Evolutionary conservation across 2,888 invertebrate species (phyloP), one percentile per base, ranked within the genome.

Genomic region (Magallana nippona): DNA sequence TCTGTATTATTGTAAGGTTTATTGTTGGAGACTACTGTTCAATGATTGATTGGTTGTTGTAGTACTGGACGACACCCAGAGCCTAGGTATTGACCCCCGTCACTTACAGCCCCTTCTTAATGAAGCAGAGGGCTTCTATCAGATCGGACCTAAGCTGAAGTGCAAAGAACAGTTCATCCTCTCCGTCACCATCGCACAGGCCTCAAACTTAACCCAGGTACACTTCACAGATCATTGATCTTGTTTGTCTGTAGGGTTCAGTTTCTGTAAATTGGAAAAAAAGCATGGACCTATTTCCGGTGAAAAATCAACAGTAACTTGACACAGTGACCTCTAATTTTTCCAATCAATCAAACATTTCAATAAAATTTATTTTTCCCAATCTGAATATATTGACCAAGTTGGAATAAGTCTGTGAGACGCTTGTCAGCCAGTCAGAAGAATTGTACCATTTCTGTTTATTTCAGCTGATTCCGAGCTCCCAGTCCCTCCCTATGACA

Each of bases 151-250:
- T 11, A 87, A 88, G 8, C 90, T 92, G 58, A 88, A 90, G 81
- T 93, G 93, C 84, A 89, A 88, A 56, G 94, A 94, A 57, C 91
- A 92, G 71, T 95, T 94, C 90, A 91, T 93, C 10, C 88, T 95
- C 71, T 94, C 94, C 57, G 93, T 94, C n/a, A 94, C 94, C 56
- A 91, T 95, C 78, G 93, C 94, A 17, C 94, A 93, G 89, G 94
- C 94, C 81, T 88, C 92, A 27, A 94, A 95, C 87, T 88, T 94
- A 32, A 87, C 93, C 71, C 94, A 94, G 91, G 94, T 94, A 88
- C 80, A 17, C n/a, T 5, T 5, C 22, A 15, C 8, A 22, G 44
- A 27, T 77, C 44, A 44, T 44, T 44, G 44, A 44, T 44, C 44
- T 44, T 8, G 44, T 44, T 44, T 44, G 44, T 44, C 44, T 44